Evolutionary conservation across 2,888 invertebrate species (phyloP).

Genomic region (Junonia oenone): DNA sequence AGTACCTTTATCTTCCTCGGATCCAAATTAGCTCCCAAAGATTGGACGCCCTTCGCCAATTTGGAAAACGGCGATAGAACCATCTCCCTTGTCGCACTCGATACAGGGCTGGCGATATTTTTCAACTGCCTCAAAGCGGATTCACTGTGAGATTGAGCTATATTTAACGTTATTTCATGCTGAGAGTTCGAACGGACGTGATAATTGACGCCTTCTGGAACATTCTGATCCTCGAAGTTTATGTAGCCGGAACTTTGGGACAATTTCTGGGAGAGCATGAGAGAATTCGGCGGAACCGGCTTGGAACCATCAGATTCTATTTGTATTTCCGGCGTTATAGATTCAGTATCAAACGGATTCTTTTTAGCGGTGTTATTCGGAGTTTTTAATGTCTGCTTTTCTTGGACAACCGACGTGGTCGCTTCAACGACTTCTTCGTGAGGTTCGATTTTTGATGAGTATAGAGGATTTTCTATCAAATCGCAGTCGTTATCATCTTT

Average conservation of each 20-base stretch:
- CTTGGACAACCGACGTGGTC: slow-evolving; percentile 68
- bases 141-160: slow-evolving; percentile 89
- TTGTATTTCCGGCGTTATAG: slow-evolving; percentile 83
- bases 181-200: slow-evolving; percentile 79
- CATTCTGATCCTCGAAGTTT: slow-evolving; percentile 55
- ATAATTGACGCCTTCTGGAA: slow-evolving; percentile 42
- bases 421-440: slow-evolving; percentile 79
- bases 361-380: slow-evolving; percentile 54
- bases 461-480: slow-evolving; percentile 66
- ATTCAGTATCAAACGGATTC: slow-evolving; percentile 60
- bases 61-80: slow-evolving; percentile 88
- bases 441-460: slow-evolving; percentile 70
- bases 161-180: slow-evolving; percentile 84
- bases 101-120: slow-evolving; percentile 84
- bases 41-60: slow-evolving; percentile 92
- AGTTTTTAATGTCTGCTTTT: slow-evolving; percentile 51
- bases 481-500: slow-evolving; percentile 63
- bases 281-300: slow-evolving; percentile 71
- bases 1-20: slow-evolving; percentile 85
- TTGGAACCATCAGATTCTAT: slow-evolving; percentile 60
- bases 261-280: slow-evolving; percentile 80
- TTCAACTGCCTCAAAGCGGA: slow-evolving; percentile 85
- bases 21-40: slow-evolving; percentile 90
- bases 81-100: slow-evolving; percentile 81
- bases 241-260: slow-evolving; percentile 86